Evolutionary conservation across 2,797 vertebrate species (phyloP).

Genomic region (Phoxinus dragarum): DNA sequence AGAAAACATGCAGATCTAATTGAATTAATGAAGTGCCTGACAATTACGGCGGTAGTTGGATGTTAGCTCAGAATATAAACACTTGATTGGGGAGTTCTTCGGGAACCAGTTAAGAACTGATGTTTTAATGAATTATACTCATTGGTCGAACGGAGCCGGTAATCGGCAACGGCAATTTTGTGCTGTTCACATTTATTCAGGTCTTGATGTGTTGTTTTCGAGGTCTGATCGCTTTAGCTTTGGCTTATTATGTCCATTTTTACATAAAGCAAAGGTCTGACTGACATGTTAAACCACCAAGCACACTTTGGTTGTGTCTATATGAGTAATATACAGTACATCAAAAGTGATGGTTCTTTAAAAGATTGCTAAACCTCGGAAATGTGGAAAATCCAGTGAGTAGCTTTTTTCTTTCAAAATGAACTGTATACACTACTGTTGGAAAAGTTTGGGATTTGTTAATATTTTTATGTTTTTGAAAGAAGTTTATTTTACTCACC

Average conservation of each 20-base stretch:
- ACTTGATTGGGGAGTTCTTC: constrained; percentile 36
- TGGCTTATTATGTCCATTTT: background rate
- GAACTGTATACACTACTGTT: background rate
- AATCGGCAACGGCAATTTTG: background rate
- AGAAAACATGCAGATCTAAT: constrained; percentile 4
- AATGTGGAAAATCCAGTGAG: background rate
- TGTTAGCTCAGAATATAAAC: constrained; percentile 25
- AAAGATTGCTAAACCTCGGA: background rate
- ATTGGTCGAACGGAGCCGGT: background rate
- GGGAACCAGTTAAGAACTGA: constrained; percentile 20
- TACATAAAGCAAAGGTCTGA: background rate
- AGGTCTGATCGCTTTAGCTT: background rate
- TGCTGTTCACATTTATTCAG: background rate
- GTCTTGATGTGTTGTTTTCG: background rate
- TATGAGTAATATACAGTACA: background rate
- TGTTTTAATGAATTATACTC: constrained; percentile 12
- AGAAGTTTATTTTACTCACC: background rate
- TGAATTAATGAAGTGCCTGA: constrained; percentile 32
- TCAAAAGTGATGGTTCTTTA: background rate
- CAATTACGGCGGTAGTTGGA: constrained; percentile 2
- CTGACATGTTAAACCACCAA: background rate
- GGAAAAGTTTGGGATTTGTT: background rate
- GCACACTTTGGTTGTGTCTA: background rate
- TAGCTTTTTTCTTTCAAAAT: background rate
- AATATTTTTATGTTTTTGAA: background rate